These are phyloP conservation scores for Poecilia velifera DNA, from an alignment of 2,797 vertebrate genomes.

Conservation along the genomic window DNA sequence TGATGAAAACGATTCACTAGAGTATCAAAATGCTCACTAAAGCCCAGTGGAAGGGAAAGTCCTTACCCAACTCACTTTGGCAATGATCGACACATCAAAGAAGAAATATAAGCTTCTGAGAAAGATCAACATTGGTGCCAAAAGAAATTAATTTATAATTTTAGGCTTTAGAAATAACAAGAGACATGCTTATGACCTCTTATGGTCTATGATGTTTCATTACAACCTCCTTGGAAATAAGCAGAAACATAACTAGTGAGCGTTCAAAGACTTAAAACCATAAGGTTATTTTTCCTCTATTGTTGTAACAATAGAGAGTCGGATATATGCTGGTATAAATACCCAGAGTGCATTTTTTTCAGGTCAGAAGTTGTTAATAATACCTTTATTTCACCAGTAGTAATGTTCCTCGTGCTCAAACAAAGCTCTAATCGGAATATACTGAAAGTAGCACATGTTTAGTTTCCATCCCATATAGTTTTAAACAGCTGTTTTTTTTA, in stretches of 20 bases:
- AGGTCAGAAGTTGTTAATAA: no score
- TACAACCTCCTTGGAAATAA: background rate
- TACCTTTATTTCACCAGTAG: no score
- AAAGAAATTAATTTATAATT: background rate
- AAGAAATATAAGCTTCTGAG: background rate
- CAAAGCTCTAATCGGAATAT: constrained; percentile 18
- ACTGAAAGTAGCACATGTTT: constrained; percentile 23
- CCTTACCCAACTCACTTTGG: background rate
- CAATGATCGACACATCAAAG: background rate
- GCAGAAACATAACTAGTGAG: background rate
- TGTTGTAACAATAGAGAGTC: background rate
- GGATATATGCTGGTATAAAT: background rate
- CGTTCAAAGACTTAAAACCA: background rate
- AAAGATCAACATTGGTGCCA: background rate
- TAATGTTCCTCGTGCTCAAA: no score
- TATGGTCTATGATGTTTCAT: no score
- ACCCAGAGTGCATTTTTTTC: no score
- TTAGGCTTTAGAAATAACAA: no score
- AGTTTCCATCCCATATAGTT: constrained; percentile 20
- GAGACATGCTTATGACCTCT: no score
- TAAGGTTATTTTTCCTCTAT: background rate
- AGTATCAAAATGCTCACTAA: background rate
- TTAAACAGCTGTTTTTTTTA: constrained; percentile 32
- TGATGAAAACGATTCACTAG: background rate
- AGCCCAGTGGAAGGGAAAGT: background rate